Percentiles rank a stretch among this genome's conserved stretches.
These are phyloP conservation scores for Platichthys flesus DNA, from an alignment of 2,113 vertebrate species.

Conservation along the genomic window DNA sequence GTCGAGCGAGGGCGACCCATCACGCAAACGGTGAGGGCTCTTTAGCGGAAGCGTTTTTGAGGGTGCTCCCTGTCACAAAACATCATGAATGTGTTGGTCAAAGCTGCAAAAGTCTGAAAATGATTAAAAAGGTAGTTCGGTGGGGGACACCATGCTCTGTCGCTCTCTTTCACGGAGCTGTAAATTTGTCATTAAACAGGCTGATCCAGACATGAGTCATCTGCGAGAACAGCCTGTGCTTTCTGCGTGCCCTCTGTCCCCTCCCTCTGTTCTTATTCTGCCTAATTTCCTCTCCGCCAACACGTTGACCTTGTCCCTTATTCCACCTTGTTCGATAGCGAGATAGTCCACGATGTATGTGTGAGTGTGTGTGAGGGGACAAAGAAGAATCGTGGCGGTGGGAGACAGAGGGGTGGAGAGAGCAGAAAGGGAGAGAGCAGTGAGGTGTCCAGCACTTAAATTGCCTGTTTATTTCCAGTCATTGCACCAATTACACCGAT, in stretches of 20 bases:
- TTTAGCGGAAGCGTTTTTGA: constrained; percentile 31
- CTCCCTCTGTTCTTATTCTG: constrained; percentile 62
- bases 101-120: constrained; percentile 17
- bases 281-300: constrained; percentile 67
- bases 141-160: neutral
- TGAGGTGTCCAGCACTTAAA: constrained; percentile 87
- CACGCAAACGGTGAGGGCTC: constrained; percentile 28
- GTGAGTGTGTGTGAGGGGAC: constrained; percentile 46
- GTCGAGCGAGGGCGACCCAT: constrained; percentile 40
- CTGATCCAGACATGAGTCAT: constrained; percentile 61
- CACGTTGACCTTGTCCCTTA: constrained; percentile 78
- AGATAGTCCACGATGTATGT: constrained; percentile 46
- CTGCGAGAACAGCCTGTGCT: constrained; percentile 52
- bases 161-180: constrained; percentile 20
- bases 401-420: constrained; percentile 22
- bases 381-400: constrained; percentile 46
- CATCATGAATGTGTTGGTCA: constrained; percentile 10
- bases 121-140: constrained; percentile 7
- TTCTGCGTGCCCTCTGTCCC: constrained; percentile 60
- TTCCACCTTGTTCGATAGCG: constrained; percentile 68
- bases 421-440: constrained; percentile 65
- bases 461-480: constrained; percentile 88
- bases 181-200: constrained; percentile 63
- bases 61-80: constrained; percentile 18
- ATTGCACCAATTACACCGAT: constrained; percentile 82